Base-by-base conservation (phyloP, 2,797 vertebrate genomes). In the Anolis apletophallus region DNA sequence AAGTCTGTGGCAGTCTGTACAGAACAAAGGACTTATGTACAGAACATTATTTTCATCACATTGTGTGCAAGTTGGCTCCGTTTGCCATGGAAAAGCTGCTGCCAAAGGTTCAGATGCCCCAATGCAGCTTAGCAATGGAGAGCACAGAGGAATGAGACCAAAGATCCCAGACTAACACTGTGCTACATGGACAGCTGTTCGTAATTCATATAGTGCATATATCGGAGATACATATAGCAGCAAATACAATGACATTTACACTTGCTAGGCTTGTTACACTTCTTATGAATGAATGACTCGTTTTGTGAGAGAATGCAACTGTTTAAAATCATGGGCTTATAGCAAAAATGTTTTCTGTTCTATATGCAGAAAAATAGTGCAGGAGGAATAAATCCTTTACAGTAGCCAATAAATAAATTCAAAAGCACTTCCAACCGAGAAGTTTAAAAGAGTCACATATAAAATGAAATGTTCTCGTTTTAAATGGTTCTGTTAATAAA, bases 121-220 rank as follows among this genome's bases (percentile, higher is more conserved):
- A 90, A 90, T 89, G 90, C 80, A 85, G 82, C 82, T 9, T 89
- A 74, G 80, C 92, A 83, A 92, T 83, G 84, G 80, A 87, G 78
- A 85, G 50, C 87, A 91, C 83, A 90, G 68, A 72, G 50, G 80
- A 88, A 67, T 84, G 71, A 85, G 81, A 90, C 88, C 88, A 91
- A 88, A 92, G 86, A 88, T 94, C 93, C 92, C 93, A 91, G 91
- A 94, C 88, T 67, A 91, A 93, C 81, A 92, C 91, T 92, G 93
- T 93, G 92, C 93, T 93, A 90, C 89, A 91, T 88, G 89, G 94
- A 93, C 74, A 92, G 90, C 93, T 90, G 93, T 94, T 94, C 87
- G 83, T 88, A 89, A 93, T 88, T 91, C 69, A 87, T 87, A 88
- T 91, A 95, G 94, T 92, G 94, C 91, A 90, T 93, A 84, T 90